These are phyloP conservation scores for Yponomeuta sedellus DNA, from an alignment of 2,888 invertebrate species.

Conservation along the genomic window DNA sequence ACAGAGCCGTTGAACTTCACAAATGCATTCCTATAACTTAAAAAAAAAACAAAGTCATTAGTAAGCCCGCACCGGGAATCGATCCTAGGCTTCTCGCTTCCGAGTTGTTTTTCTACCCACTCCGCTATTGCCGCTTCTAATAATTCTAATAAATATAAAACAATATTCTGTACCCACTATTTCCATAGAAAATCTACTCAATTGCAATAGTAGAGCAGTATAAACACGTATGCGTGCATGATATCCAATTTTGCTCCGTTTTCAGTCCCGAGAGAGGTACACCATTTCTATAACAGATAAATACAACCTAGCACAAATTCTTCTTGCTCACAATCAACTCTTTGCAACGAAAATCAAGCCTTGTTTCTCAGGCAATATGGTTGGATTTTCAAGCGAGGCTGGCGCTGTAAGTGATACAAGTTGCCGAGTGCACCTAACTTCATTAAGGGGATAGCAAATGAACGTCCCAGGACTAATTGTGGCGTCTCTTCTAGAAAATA, in stretches of 20 bases:
- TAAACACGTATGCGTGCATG: background rate
- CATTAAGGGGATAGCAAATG: slow-evolving; percentile 11
- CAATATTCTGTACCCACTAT: no score
- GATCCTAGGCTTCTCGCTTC: no score
- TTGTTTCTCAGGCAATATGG: background rate
- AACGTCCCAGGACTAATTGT: slow-evolving; percentile 12
- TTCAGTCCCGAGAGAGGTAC: background rate
- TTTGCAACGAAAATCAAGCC: background rate
- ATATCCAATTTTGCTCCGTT: background rate
- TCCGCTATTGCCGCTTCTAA: no score
- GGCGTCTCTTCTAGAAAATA: slow-evolving; percentile 12
- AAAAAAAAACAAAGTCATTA: no score
- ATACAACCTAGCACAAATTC: background rate
- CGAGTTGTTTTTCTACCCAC: no score
- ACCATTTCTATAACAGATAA: slow-evolving; percentile 1
- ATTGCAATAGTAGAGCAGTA: background rate
- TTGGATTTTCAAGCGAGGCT: background rate
- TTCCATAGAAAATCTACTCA: background rate
- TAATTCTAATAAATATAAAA: no score
- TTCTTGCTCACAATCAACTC: background rate
- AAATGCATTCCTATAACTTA: no score
- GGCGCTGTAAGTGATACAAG: background rate
- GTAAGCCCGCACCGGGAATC: no score
- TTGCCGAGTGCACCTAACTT: slow-evolving; percentile 7
- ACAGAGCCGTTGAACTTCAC: no score